Evolutionary conservation across 1,140 invertebrate species (phyloP).

Genomic region (Apolygus lucorum): DNA sequence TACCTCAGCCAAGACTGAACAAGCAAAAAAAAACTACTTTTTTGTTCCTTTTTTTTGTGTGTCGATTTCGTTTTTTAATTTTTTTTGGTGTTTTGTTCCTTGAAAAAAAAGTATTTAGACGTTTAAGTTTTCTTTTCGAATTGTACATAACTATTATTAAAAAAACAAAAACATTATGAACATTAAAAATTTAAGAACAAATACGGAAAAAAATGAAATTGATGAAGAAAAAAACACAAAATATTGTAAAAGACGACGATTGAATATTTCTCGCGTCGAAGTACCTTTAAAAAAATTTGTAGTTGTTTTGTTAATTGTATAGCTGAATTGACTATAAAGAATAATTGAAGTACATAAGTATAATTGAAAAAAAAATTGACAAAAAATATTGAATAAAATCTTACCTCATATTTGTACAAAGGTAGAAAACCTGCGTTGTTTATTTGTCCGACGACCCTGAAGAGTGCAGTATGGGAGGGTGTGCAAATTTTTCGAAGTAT

Average conservation of each 20-base stretch:
- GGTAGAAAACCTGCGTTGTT: neutral
- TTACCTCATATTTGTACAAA: constrained; percentile 23
- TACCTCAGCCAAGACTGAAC: constrained; percentile 22
- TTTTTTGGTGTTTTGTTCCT: constrained; percentile 15
- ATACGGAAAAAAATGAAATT: neutral
- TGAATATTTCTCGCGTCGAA: neutral
- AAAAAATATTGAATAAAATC: constrained; percentile 15
- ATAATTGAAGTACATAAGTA: neutral
- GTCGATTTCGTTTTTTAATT: neutral
- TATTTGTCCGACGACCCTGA: no score
- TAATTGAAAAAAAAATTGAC: constrained; percentile 13
- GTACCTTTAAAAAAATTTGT: neutral
- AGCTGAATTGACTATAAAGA: constrained; percentile 4
- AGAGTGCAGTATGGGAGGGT: no score
- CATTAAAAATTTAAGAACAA: neutral
- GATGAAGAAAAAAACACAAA: neutral
- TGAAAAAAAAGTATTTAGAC: neutral
- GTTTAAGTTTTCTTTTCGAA: neutral
- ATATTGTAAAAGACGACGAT: neutral
- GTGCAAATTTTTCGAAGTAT: no score
- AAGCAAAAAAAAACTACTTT: constrained; percentile 15
- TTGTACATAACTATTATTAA: neutral
- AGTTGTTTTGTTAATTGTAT: constrained; percentile 13
- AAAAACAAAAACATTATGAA: no score
- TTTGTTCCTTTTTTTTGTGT: constrained; percentile 13